Base-by-base conservation (phyloP, 2,113 vertebrate genomes). In the Muntiacus muntjak region DNA sequence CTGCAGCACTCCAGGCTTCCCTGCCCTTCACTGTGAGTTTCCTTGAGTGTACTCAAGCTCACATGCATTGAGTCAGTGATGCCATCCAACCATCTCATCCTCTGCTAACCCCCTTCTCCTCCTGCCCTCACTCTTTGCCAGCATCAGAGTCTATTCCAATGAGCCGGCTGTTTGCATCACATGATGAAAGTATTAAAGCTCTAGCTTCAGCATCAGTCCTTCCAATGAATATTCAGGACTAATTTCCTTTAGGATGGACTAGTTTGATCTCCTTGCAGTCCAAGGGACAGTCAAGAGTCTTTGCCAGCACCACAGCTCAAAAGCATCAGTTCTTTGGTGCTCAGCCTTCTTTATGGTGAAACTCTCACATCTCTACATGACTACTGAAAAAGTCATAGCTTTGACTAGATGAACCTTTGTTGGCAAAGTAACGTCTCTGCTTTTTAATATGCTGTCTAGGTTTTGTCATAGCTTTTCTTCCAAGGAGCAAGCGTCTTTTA, bases 101-200 rank as follows among this genome's bases (percentile, higher is more conserved):
- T 71, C n/a, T 71, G 67, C n/a, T 19, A 3, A 40, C 67, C 19
- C n/a, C 19, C 19, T 71, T 71, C 67, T 40, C n/a, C 19, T 71
- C 67, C 19, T 71, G 67, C n/a, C n/a, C 19, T 71, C 67, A 40
- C 5, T 71, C 19, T 71, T 71, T 71, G 19, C 67, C n/a, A 71
- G 19, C 67, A 71, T 71, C 10, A 71, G 67, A 71, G n/a, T 71
- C 67, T 40, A 23, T 71, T 71, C 10, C 67, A 71, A 0, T 40
- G n/a, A 71, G 19, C 67, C 0, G 2, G n/a, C 21, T 71, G 10
- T 71, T 40, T 0, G 2, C 19, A 23, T 40, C n/a, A 12, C 67
- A 71, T 71, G n/a, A 23, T 71, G n/a, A 40, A 40, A 13, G 5
- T 71, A 71, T 40, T 71, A 40, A 71, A 71, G 67, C 67, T 71